Evolutionary conservation across 2,888 invertebrate genomes (phyloP).

Genomic region (Nasonovia ribisnigri): DNA sequence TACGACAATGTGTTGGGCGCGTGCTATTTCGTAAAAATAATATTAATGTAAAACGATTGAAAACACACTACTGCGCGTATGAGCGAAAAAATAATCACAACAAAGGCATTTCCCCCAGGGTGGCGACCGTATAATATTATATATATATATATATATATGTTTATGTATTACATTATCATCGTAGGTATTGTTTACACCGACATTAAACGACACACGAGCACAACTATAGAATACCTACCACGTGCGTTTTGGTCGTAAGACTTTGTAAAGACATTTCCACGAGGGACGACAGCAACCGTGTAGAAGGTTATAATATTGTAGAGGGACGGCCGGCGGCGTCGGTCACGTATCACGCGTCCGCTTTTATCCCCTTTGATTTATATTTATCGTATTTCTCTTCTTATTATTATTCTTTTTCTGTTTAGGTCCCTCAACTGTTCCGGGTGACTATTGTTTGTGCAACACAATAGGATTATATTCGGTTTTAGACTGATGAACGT

Average conservation of each 20-base stretch:
- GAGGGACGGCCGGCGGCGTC: not conserved
- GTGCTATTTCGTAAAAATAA: not conserved
- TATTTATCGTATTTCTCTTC: slow-evolving; percentile 34
- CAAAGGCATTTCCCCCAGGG: not conserved
- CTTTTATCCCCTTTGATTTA: slow-evolving; percentile 61
- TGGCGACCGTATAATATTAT: not conserved
- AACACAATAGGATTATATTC: slow-evolving; percentile 51
- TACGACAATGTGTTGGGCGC: not conserved
- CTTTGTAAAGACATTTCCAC: slow-evolving; percentile 8
- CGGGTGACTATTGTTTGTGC: slow-evolving; percentile 26
- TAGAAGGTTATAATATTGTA: not conserved
- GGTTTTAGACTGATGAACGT: not conserved
- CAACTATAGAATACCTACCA: not conserved
- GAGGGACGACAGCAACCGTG: not conserved
- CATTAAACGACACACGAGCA: slow-evolving; percentile 5
- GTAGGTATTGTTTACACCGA: slow-evolving; percentile 13
- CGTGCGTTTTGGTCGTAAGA: slow-evolving; percentile 13
- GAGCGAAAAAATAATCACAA: not conserved
- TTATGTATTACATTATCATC: not conserved
- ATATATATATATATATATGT: too few relatives aligned
- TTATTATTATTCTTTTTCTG: not conserved
- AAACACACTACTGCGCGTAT: not conserved
- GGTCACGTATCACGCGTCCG: slow-evolving; percentile 51
- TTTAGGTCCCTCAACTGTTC: not conserved
- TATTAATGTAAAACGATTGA: not conserved